Evolutionary conservation across 2,113 vertebrate genomes (phyloP).

Genomic region (Vicugna pacos): DNA sequence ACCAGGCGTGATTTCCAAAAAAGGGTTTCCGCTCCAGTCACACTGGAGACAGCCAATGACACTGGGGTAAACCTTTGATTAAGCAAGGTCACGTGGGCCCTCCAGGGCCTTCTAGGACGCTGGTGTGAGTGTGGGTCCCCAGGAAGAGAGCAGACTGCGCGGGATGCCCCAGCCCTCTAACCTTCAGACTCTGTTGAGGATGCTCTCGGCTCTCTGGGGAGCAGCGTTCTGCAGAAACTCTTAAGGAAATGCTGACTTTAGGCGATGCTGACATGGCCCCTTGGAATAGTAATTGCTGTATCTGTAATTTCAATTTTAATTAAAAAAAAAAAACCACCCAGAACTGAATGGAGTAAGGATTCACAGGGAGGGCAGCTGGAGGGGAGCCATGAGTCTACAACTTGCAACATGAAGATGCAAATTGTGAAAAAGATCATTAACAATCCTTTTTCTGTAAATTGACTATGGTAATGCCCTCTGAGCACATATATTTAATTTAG

Average conservation of each 20-base stretch:
- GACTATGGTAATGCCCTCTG: background rate
- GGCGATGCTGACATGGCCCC: background rate
- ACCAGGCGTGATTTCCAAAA: background rate
- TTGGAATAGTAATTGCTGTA: background rate
- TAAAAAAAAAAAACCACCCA: background rate
- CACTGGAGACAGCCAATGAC: background rate
- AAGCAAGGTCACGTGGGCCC: background rate
- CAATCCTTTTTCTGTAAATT: background rate
- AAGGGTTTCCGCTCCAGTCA: background rate
- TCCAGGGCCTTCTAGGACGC: background rate
- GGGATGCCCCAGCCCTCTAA: background rate
- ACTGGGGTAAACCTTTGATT: background rate
- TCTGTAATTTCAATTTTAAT: background rate
- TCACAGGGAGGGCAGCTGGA: background rate
- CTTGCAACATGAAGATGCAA: slow-evolving; percentile 21
- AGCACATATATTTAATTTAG: slow-evolving; percentile 30
- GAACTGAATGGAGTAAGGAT: background rate
- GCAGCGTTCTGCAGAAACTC: background rate
- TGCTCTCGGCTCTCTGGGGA: background rate
- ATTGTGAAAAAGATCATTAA: slow-evolving; percentile 16
- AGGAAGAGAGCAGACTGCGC: background rate
- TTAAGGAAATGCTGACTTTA: background rate
- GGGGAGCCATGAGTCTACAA: background rate
- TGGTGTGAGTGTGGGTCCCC: background rate
- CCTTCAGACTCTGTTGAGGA: background rate